phyloP scores from a whole-genome alignment of 2,113 vertebrate species.

The Apodemus speciosus region DNA sequence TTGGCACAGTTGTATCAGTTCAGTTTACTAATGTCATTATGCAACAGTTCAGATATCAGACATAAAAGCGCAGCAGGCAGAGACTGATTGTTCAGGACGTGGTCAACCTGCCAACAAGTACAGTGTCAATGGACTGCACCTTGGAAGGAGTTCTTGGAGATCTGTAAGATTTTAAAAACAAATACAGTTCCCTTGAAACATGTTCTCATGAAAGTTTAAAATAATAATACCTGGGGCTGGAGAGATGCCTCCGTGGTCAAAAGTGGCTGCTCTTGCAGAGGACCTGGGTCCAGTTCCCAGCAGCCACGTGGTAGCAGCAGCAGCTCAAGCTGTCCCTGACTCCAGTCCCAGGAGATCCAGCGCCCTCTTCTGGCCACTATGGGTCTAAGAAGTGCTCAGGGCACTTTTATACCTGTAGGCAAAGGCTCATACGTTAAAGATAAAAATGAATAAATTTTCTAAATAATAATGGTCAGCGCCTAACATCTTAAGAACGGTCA shows the following conservation, averaged over 20 bases:
- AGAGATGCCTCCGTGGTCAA: background rate
- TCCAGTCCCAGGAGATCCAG: background rate
- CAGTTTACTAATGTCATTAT: constrained; percentile 60
- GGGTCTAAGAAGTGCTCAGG: background rate
- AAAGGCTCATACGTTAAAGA: background rate
- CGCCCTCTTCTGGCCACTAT: background rate
- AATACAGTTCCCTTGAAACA: constrained; percentile 44
- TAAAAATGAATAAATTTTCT: background rate
- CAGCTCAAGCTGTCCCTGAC: too few species aligned
- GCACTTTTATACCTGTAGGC: background rate
- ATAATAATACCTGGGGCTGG: background rate
- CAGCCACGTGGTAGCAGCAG: background rate
- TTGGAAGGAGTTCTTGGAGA: constrained; percentile 42
- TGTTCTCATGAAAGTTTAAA: constrained; percentile 50
- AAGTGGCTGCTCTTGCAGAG: background rate
- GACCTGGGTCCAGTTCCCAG: background rate
- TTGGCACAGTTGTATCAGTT: constrained; percentile 48
- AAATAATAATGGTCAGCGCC: constrained; percentile 20
- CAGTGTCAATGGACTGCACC: background rate
- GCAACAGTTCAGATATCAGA: constrained; percentile 55
- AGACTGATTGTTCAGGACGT: constrained; percentile 2
- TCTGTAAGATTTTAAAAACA: constrained; percentile 59
- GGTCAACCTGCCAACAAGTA: constrained; percentile 42
- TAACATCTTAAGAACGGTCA: background rate
- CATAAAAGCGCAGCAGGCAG: constrained; percentile 56